Percentiles rank a stretch among this genome's conserved stretches.
Evolutionary conservation across 2,797 vertebrate species (phyloP).

Genomic region (Cryptoprocta ferox): DNA sequence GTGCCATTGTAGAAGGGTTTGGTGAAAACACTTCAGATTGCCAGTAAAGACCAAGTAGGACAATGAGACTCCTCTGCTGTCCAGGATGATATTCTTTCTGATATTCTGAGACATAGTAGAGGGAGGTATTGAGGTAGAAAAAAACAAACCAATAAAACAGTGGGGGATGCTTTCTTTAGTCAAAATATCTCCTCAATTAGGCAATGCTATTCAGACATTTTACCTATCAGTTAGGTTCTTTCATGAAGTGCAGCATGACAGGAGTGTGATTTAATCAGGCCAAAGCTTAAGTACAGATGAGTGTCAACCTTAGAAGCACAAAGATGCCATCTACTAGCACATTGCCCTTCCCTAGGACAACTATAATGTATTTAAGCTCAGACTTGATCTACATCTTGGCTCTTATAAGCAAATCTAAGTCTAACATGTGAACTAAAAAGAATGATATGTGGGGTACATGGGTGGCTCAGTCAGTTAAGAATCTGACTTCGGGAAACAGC

Average conservation of each 20-base stretch:
- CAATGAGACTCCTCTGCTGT: background rate
- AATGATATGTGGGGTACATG: background rate
- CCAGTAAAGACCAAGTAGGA: background rate
- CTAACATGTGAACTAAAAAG: background rate
- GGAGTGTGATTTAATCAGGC: background rate
- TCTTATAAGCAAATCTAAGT: background rate
- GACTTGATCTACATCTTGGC: background rate
- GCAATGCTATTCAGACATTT: no score
- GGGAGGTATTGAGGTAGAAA: no score
- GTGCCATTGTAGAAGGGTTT: background rate
- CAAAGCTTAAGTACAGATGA: background rate
- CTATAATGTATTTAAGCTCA: background rate
- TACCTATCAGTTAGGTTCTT: background rate
- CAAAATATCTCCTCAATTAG: background rate
- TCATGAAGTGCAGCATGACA: background rate
- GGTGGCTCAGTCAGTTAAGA: no score
- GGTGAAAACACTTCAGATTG: background rate
- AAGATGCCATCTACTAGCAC: background rate
- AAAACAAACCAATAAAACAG: background rate
- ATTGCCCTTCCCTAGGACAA: background rate
- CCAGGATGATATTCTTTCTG: background rate
- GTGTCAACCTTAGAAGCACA: background rate
- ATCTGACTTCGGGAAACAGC: no score
- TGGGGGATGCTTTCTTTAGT: no score
- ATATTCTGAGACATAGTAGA: background rate